Evolutionary conservation across 2,113 vertebrate species (phyloP).

Genomic region (Callipepla squamata): DNA sequence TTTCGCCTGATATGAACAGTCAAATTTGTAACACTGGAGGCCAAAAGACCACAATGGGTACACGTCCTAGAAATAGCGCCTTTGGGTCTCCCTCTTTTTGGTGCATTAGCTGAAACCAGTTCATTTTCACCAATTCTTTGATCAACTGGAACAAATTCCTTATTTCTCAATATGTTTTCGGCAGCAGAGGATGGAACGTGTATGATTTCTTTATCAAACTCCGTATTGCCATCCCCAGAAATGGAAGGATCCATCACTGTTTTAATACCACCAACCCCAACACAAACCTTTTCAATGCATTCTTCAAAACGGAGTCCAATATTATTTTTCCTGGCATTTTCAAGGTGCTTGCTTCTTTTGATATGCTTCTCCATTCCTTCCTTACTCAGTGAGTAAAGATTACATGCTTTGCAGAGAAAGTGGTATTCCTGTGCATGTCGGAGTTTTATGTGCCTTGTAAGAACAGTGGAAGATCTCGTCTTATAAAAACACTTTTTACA

Average conservation of each 20-base stretch:
- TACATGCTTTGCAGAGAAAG: constrained; percentile 90
- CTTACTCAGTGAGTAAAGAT: constrained; percentile 87
- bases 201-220: constrained; percentile 49
- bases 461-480: constrained; percentile 83
- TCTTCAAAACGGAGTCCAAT: constrained; percentile 82
- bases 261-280: constrained; percentile 76
- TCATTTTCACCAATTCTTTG: constrained; percentile 38
- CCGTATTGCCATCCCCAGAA: constrained; percentile 60
- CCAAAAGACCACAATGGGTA: constrained; percentile 90
- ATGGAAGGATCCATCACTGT: constrained; percentile 58
- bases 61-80: constrained; percentile 85
- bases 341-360: constrained; percentile 86
- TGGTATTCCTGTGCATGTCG: constrained; percentile 86
- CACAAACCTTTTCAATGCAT: constrained; percentile 87
- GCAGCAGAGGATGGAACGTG: constrained; percentile 39
- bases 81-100: constrained; percentile 87
- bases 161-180: not conserved
- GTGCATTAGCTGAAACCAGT: constrained; percentile 33
- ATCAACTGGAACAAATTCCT: constrained; percentile 51
- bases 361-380: constrained; percentile 92
- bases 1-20: constrained; percentile 94
- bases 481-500: constrained; percentile 91
- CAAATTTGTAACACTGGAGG: constrained; percentile 94
- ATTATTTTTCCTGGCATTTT: constrained; percentile 83
- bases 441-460: constrained; percentile 87